Evolutionary conservation across 1,140 invertebrate genomes (phyloP).

Genomic region (Mactra quadrangularis): DNA sequence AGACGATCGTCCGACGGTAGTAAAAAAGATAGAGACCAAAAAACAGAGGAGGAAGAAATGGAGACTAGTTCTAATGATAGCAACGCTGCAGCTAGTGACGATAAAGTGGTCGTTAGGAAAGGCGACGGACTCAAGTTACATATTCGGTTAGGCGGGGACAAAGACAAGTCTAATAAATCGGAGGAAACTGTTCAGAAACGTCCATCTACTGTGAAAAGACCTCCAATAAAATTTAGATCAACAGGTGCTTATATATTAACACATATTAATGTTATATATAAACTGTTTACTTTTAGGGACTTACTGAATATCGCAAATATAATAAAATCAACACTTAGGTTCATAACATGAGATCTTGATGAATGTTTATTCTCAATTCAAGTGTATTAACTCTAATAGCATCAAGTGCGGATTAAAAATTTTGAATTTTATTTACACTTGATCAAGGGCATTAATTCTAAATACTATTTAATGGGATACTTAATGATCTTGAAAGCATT

Average conservation of each 20-base stretch:
- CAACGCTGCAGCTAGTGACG: constrained; percentile 25
- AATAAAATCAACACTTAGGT: no score
- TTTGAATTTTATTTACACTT: no score
- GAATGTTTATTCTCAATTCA: no score
- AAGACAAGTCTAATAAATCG: constrained; percentile 29
- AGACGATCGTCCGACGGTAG: constrained; percentile 33
- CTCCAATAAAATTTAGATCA: constrained; percentile 75
- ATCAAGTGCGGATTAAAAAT: no score
- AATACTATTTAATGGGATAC: no score
- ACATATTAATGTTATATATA: background rate
- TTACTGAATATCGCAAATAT: no score
- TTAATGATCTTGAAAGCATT: no score
- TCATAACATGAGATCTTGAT: no score
- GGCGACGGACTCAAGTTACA: constrained; percentile 66
- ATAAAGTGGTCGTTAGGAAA: constrained; percentile 54
- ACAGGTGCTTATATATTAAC: constrained; percentile 66
- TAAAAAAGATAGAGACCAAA: constrained; percentile 42
- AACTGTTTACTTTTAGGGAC: no score
- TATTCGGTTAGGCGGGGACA: constrained; percentile 65
- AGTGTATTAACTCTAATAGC: no score
- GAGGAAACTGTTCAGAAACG: constrained; percentile 66
- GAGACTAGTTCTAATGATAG: constrained; percentile 48
- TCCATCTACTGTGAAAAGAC: constrained; percentile 76
- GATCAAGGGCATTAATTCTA: no score
- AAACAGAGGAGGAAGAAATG: constrained; percentile 62